Conservation (phyloP, 2,113 vertebrate species). For the Alethe castanea region DNA sequence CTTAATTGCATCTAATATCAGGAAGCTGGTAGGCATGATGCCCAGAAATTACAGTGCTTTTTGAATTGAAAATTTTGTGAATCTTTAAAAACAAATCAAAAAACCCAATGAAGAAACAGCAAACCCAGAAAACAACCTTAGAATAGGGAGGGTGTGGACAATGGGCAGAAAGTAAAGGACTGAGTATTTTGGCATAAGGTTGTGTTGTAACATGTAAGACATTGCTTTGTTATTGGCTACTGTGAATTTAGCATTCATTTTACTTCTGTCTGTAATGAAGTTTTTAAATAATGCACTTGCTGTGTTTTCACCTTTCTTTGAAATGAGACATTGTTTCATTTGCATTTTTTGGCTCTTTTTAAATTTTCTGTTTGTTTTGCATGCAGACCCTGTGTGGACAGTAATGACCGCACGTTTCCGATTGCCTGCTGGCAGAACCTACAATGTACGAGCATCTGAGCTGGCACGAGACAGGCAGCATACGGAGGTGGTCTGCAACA, state of each 20-base stretch:
- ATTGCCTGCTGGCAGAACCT: conserved; percentile 99
- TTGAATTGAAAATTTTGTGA: not conserved
- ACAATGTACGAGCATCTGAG: conserved; percentile 99
- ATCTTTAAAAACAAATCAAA: not conserved
- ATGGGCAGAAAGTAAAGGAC: not conserved
- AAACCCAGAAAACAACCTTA: not conserved
- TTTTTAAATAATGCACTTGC: not conserved
- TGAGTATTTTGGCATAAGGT: not conserved
- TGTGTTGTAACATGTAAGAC: not conserved
- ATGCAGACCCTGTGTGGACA: conserved; percentile 89
- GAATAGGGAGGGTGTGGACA: not conserved
- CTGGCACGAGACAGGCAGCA: conserved; percentile 98
- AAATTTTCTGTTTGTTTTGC: not conserved
- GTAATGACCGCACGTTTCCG: conserved; percentile 99
- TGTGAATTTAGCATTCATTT: not conserved
- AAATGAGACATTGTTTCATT: not conserved
- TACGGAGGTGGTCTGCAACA: conserved; percentile 95
- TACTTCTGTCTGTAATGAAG: not conserved
- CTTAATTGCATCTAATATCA: not conserved
- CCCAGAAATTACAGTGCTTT: not conserved
- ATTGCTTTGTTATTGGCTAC: not conserved
- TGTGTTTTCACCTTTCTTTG: not conserved
- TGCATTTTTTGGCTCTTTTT: not conserved
- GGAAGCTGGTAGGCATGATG: not conserved
- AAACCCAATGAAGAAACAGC: fast-evolving